A percentile compares a stretch with the other conserved stretches of the same genome.
Conservation (phyloP, 2,888 invertebrate genomes). For the Rapana venosa region DNA sequence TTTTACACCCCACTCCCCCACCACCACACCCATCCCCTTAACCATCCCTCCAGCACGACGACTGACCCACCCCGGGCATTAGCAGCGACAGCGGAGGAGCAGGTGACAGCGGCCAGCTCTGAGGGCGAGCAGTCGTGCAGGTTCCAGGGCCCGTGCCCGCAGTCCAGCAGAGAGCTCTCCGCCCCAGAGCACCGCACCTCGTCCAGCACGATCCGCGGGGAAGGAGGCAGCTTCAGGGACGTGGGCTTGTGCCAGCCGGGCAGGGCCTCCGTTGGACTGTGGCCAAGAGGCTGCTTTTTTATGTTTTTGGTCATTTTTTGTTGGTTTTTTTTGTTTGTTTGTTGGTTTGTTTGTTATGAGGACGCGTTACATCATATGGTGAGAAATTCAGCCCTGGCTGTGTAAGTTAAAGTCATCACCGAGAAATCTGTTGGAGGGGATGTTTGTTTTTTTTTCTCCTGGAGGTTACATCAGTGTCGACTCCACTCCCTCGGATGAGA, state of each 20-base stretch:
- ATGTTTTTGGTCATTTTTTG: background rate
- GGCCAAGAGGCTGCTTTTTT: background rate
- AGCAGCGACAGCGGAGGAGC: background rate
- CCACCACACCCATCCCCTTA: background rate
- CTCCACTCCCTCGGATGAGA: too few species aligned
- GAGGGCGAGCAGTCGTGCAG: slow-evolving; percentile 35
- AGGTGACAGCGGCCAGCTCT: slow-evolving; percentile 39
- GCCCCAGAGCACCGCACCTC: slow-evolving; percentile 23
- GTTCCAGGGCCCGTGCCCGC: slow-evolving; percentile 17
- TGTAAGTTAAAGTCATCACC: too few species aligned
- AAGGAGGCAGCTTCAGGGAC: background rate
- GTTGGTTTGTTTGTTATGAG: too few species aligned
- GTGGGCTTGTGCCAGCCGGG: slow-evolving; percentile 29
- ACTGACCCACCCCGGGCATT: background rate
- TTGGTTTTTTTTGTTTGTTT: too few species aligned
- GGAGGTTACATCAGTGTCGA: too few species aligned
- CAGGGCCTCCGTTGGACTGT: slow-evolving; percentile 8
- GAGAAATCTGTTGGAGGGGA: too few species aligned
- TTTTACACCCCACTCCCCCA: background rate
- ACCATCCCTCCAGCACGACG: too few species aligned
- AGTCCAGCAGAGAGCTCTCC: slow-evolving; percentile 7
- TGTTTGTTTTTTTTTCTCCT: too few species aligned
- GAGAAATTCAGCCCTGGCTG: too few species aligned
- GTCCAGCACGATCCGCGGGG: slow-evolving; percentile 29
- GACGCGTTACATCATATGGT: too few species aligned